phyloP scores from a whole-genome alignment of 2,888 invertebrate species.

The Synergus japonicus region DNA sequence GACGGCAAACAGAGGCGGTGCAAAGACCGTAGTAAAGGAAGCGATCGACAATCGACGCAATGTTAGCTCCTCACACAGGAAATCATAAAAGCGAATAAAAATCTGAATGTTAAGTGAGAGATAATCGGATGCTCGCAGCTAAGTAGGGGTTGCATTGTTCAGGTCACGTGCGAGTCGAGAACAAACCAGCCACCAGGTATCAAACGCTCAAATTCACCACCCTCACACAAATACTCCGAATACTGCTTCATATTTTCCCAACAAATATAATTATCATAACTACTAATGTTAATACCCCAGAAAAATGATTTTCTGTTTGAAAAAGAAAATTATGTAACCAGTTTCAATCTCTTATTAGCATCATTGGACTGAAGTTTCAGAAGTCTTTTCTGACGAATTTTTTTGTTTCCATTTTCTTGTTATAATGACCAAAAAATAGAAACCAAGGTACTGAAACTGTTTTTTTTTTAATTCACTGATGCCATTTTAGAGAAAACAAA shows the following conservation, averaged over 20 bases:
- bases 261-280: background rate
- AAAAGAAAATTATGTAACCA: background rate
- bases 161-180: slow-evolving; percentile 69
- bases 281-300: background rate
- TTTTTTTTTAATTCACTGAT: no score
- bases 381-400: no score
- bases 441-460: no score
- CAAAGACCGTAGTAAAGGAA: slow-evolving; percentile 50
- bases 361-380: no score
- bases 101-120: slow-evolving; percentile 67
- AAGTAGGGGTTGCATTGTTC: slow-evolving; percentile 71
- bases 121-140: slow-evolving; percentile 61
- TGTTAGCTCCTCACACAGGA: slow-evolving; percentile 62
- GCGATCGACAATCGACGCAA: slow-evolving; percentile 65
- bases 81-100: slow-evolving; percentile 72
- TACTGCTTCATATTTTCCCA: background rate
- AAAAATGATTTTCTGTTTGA: background rate
- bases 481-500: no score
- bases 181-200: slow-evolving; percentile 61
- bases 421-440: no score
- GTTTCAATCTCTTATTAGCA: no score
- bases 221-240: background rate
- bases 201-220: slow-evolving; percentile 19
- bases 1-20: slow-evolving; percentile 50
- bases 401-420: no score